Evolutionary conservation across 2,113 vertebrate species (phyloP), one percentile per base, ranked within the genome.

Genomic region (Bombycilla garrulus): DNA sequence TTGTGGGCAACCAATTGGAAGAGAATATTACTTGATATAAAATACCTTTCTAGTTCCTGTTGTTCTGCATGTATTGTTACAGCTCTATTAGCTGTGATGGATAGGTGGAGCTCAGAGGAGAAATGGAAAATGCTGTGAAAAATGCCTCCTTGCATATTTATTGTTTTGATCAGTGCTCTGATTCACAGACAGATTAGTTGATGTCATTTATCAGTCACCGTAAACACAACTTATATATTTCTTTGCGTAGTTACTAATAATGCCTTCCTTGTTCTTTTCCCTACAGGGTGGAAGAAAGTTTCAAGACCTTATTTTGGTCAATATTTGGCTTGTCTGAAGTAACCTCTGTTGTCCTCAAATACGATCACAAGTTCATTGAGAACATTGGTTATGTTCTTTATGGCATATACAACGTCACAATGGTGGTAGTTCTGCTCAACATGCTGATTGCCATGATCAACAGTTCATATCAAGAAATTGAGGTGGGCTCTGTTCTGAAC

Each of bases 391-490:
- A 99, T 15, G 98, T 99, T 42, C 98, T 99, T 9, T 99, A 98
- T 65, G 98, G 98, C 33, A 98, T 99, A 95, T 99, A 99, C 95
- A 99, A 99, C 1, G 98, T 99, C 26, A 99, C 98, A 0, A 99
- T 99, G 98, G 98, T 99, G 94, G 98, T 99, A 2, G 98, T 99
- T 81, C 95, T 99, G 62, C 98, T 99, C 86, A 99, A 99, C 96
- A 99, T 99, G 98, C 96, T 99, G 47, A 99, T 99, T 94, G 98
- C 98, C 45, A 99, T 99, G 98, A 99, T 99, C 90, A 99, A 99
- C 90, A 98, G 98, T 69, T 99, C 98, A 1, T 99, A 99, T 47
- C 98, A 99, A 92, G 98, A 99, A 96, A 99, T 99, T 23, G 98
- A 99, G 98, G 99, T 99, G 93, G 91, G 45, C 26, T n/a, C 67